Percentiles rank a stretch among this genome's conserved stretches.
These are phyloP conservation scores for Chiridota heheva DNA, from an alignment of 35 echinoderm and acorn worm species.

Conservation along the genomic window DNA sequence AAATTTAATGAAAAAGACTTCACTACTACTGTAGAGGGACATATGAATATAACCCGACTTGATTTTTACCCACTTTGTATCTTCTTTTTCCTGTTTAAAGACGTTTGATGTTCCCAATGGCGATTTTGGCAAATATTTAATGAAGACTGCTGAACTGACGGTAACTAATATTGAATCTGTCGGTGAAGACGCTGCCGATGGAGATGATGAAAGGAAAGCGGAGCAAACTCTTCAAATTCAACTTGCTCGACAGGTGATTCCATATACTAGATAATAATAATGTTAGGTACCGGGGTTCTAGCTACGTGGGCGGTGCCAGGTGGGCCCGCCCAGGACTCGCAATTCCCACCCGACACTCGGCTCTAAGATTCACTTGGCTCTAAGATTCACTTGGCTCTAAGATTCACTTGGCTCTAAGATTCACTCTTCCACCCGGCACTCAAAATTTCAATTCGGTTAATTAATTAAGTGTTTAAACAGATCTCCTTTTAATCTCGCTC, in stretches of 20 bases:
- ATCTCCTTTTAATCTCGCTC: no score
- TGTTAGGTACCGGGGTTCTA: no score
- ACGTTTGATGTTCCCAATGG: conserved; percentile 74
- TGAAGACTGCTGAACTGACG: conserved; percentile 68
- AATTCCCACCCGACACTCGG: background rate
- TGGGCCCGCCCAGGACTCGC: background rate
- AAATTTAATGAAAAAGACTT: background rate
- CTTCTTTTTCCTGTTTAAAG: conserved; percentile 37
- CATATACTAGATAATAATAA: no score
- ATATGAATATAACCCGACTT: background rate
- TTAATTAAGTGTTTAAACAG: no score
- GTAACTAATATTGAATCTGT: conserved; percentile 84
- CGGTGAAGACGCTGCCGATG: conserved; percentile 40
- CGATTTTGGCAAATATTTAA: conserved; percentile 71
- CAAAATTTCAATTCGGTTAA: background rate
- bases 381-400: background rate
- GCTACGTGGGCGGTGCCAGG: background rate
- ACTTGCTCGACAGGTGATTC: conserved; percentile 42
- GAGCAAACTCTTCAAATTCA: conserved; percentile 1
- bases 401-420: background rate
- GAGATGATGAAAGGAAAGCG: conserved; percentile 17
- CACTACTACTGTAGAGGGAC: background rate
- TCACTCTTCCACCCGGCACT: background rate
- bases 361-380: background rate
- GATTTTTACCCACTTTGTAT: background rate